A percentile compares a stretch with the other conserved stretches of the same genome.
These are phyloP conservation scores for Enoplosus armatus DNA, from an alignment of 2,797 vertebrate species.

Conservation along the genomic window DNA sequence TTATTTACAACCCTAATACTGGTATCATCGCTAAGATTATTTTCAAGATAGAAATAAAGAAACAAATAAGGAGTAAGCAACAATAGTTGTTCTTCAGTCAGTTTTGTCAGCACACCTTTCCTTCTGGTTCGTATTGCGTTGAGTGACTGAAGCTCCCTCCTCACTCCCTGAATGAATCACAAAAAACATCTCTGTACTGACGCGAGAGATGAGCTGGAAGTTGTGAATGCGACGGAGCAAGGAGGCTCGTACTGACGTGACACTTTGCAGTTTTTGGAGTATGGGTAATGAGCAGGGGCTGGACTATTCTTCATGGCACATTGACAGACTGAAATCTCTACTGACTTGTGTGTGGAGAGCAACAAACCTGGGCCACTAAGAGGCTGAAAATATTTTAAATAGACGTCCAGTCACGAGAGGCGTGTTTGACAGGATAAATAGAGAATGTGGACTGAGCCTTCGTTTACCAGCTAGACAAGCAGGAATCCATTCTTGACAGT, in stretches of 20 bases:
- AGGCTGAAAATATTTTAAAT: constrained; percentile 59
- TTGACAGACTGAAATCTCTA: constrained; percentile 57
- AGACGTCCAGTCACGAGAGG: constrained; percentile 43
- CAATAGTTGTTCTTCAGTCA: constrained; percentile 76
- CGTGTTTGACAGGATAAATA: constrained; percentile 33
- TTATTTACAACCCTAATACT: constrained; percentile 86
- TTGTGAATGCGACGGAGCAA: constrained; percentile 90
- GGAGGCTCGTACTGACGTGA: constrained; percentile 83
- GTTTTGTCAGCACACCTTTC: constrained; percentile 87
- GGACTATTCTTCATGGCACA: constrained; percentile 76
- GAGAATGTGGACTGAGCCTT: constrained; percentile 26
- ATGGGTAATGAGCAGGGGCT: constrained; percentile 52
- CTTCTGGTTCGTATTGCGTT: constrained; percentile 90
- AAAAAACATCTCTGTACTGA: constrained; percentile 74
- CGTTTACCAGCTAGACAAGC: constrained; percentile 15
- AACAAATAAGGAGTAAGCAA: constrained; percentile 71
- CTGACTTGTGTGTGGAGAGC: constrained; percentile 50
- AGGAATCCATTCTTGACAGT: constrained; percentile 25
- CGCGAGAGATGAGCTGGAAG: constrained; percentile 92
- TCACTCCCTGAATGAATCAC: constrained; percentile 74
- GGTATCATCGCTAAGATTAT: constrained; percentile 77
- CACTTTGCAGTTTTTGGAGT: constrained; percentile 50
- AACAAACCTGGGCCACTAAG: constrained; percentile 40
- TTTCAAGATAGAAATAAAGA: constrained; percentile 84
- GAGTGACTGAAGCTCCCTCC: constrained; percentile 93